A percentile compares a stretch with the other conserved stretches of the same genome.
phyloP scores from a whole-genome alignment of 2,797 vertebrate genomes.

The Ispidina picta region DNA sequence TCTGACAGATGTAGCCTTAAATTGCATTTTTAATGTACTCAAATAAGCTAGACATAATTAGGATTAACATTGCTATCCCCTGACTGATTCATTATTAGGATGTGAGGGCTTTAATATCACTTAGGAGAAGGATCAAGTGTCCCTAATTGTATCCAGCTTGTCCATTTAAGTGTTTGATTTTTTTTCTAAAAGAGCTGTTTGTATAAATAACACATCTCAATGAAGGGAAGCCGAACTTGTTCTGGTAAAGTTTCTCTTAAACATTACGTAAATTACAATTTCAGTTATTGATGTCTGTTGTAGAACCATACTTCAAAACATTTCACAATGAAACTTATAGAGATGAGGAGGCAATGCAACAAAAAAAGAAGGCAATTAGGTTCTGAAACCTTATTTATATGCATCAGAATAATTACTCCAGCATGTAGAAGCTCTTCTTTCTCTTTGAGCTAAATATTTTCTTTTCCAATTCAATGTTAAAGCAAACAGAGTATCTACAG shows the following conservation, averaged over 20 bases:
- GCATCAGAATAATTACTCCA: constrained; percentile 8
- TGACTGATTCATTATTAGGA: background rate
- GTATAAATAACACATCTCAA: background rate
- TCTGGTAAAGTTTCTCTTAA: background rate
- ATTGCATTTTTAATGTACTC: background rate
- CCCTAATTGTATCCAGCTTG: constrained; percentile 11
- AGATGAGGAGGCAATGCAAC: background rate
- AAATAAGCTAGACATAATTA: background rate
- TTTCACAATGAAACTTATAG: background rate
- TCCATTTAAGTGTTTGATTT: background rate
- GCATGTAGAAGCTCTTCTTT: background rate
- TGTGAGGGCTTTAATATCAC: background rate
- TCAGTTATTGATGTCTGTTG: background rate
- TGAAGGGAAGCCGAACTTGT: background rate
- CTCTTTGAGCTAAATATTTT: constrained; percentile 44
- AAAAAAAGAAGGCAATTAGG: background rate
- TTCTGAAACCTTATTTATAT: background rate
- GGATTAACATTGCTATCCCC: background rate
- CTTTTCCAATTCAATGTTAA: constrained; percentile 20
- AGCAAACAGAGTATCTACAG: constrained; percentile 23
- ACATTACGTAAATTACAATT: background rate
- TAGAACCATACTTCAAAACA: background rate
- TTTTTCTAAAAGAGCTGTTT: background rate
- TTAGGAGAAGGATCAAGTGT: constrained; percentile 1
- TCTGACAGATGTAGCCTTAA: background rate